phyloP scores from a whole-genome alignment of 1,140 invertebrate species.

The Caenorhabditis inopinata region DNA sequence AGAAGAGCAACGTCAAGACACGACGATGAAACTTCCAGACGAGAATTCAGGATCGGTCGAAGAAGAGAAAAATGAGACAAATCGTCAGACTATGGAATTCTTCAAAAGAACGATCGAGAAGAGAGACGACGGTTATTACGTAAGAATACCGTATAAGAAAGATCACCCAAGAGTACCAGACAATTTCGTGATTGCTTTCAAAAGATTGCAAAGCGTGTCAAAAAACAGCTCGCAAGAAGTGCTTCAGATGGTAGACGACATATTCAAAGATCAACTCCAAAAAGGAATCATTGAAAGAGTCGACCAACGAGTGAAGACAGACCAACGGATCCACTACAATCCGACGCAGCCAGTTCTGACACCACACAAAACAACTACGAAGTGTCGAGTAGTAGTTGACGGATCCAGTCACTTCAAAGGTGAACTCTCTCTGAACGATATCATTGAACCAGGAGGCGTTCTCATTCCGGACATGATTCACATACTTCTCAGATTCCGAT shows the following conservation, averaged over 20 bases:
- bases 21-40: not conserved
- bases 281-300: constrained; percentile 39
- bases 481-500: constrained; percentile 42
- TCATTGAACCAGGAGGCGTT: constrained; percentile 39
- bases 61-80: no score
- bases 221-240: not conserved
- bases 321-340: constrained; percentile 54
- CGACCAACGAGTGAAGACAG: not conserved
- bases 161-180: not conserved
- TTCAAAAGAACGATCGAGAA: constrained; percentile 15
- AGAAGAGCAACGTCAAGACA: not conserved
- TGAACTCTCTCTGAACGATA: constrained; percentile 63
- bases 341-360: constrained; percentile 68
- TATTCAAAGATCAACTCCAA: constrained; percentile 35
- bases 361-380: constrained; percentile 52
- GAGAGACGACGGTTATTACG: constrained; percentile 21
- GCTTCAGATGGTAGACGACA: constrained; percentile 13
- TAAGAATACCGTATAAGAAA: not conserved
- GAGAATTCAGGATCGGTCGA: not conserved
- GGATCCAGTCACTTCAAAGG: constrained; percentile 59
- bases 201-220: not conserved
- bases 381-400: constrained; percentile 66
- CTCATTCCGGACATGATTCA: constrained; percentile 37
- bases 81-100: not conserved
- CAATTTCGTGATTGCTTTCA: constrained; percentile 18